Base-by-base conservation (phyloP, 2,113 vertebrate species). In the Psittacula cyanocephala region DNA sequence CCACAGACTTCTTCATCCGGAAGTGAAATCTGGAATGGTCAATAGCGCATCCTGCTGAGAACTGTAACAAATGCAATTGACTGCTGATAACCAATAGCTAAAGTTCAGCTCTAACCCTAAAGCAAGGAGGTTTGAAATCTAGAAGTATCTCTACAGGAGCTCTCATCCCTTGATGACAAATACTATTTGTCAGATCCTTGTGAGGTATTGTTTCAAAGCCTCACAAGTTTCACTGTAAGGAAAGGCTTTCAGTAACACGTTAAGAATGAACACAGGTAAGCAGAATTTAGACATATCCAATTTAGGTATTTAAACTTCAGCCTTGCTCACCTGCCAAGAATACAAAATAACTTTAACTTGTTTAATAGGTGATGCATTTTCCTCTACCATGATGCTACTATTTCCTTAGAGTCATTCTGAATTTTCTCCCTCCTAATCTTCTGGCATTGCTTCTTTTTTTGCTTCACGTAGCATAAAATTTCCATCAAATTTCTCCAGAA, bases 391-490 rank as follows among this genome's bases (percentile, higher is more conserved):
- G 28, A 74, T 59, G 10, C 41, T 75, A 67, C 37, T 46, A 6
- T 49, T 94, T 90, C 63, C 37, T 63, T 39, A 74, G 33, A 80
- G 75, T 77, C 22, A 59, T 31, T 63, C 44, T 70, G 60, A 77
- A 86, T 83, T 80, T 57, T 49, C 28, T 63, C 43, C 59, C 52
- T 81, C 28, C 17, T 80, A 65, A 77, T 91, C 75, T 86, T 74
- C 64, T 76, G 17, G 5, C 68, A 74, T 33, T 0, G 0, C 9
- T 39, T 27, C 46, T 68, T 65, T 22, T 13, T 31, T 37, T 37
- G 7, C 14, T 74, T 70, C 18, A 25, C 0, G 2, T 31, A 64
- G 20, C 25, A 72, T 0, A 0, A 80, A 75, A 71, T 67, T 76
- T 68, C 37, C 71, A 49, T 68, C 37, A 49, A 49, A 74, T 63